These are phyloP conservation scores for Pitangus sulphuratus DNA, from an alignment of 2,797 vertebrate genomes.

Conservation along the genomic window DNA sequence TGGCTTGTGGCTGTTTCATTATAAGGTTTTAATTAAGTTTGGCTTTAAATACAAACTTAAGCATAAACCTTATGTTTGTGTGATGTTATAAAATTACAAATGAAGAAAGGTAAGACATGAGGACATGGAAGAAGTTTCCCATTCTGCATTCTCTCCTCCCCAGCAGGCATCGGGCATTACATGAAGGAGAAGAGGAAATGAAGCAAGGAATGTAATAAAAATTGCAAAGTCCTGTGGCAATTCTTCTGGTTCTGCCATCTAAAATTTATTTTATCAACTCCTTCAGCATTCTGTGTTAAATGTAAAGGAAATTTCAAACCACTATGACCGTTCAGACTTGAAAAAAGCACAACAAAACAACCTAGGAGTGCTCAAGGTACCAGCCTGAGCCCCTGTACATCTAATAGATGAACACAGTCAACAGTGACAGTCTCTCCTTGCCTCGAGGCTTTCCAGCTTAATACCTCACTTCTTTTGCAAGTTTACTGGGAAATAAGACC, in stretches of 20 bases:
- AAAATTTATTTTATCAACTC: background rate
- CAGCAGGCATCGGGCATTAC: background rate
- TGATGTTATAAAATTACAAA: background rate
- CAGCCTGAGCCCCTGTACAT: background rate
- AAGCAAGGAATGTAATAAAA: constrained; percentile 19
- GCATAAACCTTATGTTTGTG: background rate
- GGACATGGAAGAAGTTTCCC: background rate
- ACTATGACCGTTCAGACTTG: background rate
- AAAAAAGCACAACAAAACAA: background rate
- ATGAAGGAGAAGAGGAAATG: background rate
- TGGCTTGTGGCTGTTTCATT: background rate
- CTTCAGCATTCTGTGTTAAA: background rate
- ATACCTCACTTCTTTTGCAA: background rate
- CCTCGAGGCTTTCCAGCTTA: background rate
- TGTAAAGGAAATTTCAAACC: constrained; percentile 8
- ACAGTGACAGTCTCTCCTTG: background rate
- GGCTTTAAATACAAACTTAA: background rate
- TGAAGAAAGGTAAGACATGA: background rate
- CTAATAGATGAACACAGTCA: background rate
- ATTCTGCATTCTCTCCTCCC: background rate
- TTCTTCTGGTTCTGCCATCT: background rate
- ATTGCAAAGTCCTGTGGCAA: background rate
- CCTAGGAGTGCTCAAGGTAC: background rate
- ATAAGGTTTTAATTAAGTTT: background rate
- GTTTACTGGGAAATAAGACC: background rate